These are phyloP conservation scores for Standfussiana lucernea DNA, from an alignment of 2,888 invertebrate genomes.

Conservation along the genomic window DNA sequence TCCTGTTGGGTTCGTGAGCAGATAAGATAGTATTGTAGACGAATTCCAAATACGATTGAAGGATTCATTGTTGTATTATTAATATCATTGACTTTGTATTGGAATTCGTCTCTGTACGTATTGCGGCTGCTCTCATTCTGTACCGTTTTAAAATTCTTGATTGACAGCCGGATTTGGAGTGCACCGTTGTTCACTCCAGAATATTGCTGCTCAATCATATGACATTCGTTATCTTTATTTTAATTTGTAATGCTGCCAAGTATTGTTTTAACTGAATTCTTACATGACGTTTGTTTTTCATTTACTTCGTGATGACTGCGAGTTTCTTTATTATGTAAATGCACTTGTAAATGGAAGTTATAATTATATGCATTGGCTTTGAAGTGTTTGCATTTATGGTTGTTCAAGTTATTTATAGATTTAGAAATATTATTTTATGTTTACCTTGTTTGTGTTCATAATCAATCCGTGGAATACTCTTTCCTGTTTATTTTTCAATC, in stretches of 20 bases:
- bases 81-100: constrained; percentile 18
- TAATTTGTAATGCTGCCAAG: constrained; percentile 16
- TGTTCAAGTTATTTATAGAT: constrained; percentile 27
- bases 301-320: constrained; percentile 38
- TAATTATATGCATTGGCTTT: constrained; percentile 40
- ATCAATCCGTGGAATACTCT: constrained; percentile 3
- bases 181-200: constrained; percentile 57
- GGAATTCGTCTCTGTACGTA: constrained; percentile 35
- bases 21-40: constrained; percentile 51
- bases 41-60: constrained; percentile 24
- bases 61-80: constrained; percentile 20
- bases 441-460: constrained; percentile 34
- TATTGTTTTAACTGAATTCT: constrained; percentile 29
- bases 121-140: constrained; percentile 52
- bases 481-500: constrained; percentile 49
- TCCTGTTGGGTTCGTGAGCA: constrained; percentile 51
- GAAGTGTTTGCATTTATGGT: constrained; percentile 16
- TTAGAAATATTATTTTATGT: constrained; percentile 25
- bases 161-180: constrained; percentile 56
- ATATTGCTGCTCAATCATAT: constrained; percentile 13
- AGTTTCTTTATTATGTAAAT: constrained; percentile 34
- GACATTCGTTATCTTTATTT: constrained; percentile 36
- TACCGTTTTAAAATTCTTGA: constrained; percentile 63
- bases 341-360: constrained; percentile 30
- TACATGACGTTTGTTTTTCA: constrained; percentile 32